Conservation (phyloP, 2,888 invertebrate species). For the Neoitamus cyanurus region DNA sequence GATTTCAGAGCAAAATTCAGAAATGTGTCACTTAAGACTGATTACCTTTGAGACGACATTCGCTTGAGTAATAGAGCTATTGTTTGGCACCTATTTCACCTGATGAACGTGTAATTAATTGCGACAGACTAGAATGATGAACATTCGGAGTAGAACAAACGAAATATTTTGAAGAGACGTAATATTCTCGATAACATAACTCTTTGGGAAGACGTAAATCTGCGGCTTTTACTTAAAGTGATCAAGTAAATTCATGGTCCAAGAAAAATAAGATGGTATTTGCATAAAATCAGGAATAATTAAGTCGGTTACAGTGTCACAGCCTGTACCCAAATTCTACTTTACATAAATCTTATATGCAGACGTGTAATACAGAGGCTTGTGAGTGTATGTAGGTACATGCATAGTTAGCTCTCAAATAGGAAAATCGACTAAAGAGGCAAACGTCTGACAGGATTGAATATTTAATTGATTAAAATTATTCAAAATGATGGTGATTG, state of each 20-base stretch:
- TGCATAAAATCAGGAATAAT: neutral
- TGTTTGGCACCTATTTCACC: neutral
- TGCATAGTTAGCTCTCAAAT: too few relatives aligned
- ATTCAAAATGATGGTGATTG: too few relatives aligned
- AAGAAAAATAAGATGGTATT: neutral
- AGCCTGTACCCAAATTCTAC: neutral
- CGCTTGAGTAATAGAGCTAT: neutral
- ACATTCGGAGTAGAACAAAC: neutral
- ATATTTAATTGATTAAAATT: too few relatives aligned
- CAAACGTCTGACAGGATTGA: too few relatives aligned
- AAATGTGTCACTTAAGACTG: constrained; percentile 1
- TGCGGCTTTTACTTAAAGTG: neutral
- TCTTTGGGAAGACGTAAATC: neutral
- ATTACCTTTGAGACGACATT: neutral
- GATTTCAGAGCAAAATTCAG: neutral
- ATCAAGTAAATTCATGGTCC: neutral
- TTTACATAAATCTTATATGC: neutral
- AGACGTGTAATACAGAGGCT: too few relatives aligned
- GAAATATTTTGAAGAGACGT: too few relatives aligned
- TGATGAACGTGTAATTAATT: neutral
- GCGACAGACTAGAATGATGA: neutral
- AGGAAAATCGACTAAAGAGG: too few relatives aligned
- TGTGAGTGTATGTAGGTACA: too few relatives aligned
- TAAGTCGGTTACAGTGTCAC: neutral
- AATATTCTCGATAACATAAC: neutral